Percentiles rank a stretch among this genome's conserved stretches.
Evolutionary conservation across 2,888 invertebrate species (phyloP).

Genomic region (Nemotelus nigrinus): DNA sequence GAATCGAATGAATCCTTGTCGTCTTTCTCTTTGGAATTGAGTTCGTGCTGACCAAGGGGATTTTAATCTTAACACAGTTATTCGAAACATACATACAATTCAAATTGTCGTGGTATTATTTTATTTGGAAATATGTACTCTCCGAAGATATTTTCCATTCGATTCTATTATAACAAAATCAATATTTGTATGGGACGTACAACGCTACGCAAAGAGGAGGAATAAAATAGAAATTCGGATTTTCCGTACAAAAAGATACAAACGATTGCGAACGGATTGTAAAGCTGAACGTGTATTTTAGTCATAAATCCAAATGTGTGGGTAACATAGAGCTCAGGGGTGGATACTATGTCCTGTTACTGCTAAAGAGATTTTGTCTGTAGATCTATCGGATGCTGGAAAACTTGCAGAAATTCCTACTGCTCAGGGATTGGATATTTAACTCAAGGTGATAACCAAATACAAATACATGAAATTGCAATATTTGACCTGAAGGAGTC

Average conservation of each 20-base stretch:
- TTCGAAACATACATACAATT: not conserved
- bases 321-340: not conserved
- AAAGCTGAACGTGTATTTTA: not conserved
- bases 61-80: slow-evolving; percentile 2
- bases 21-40: not conserved
- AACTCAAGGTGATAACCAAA: slow-evolving; percentile 39
- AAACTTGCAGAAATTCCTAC: not conserved
- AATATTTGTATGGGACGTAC: not conserved
- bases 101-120: slow-evolving; percentile 10
- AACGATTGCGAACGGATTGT: not conserved
- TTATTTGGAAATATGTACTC: slow-evolving; percentile 13
- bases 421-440: slow-evolving; percentile 36
- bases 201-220: not conserved
- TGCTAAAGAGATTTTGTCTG: not conserved
- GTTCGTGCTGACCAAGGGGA: slow-evolving; percentile 41
- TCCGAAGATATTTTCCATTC: slow-evolving; percentile 10
- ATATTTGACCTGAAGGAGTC: not conserved
- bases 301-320: not conserved
- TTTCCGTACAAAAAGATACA: slow-evolving; percentile 15
- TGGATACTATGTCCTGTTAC: not conserved
- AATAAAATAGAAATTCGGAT: slow-evolving; percentile 21
- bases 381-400: not conserved
- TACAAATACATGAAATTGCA: slow-evolving; percentile 38
- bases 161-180: not conserved
- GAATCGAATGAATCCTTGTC: too few relatives aligned